Conservation (phyloP, 2,888 invertebrate genomes). For the Matsumyia berberina region DNA sequence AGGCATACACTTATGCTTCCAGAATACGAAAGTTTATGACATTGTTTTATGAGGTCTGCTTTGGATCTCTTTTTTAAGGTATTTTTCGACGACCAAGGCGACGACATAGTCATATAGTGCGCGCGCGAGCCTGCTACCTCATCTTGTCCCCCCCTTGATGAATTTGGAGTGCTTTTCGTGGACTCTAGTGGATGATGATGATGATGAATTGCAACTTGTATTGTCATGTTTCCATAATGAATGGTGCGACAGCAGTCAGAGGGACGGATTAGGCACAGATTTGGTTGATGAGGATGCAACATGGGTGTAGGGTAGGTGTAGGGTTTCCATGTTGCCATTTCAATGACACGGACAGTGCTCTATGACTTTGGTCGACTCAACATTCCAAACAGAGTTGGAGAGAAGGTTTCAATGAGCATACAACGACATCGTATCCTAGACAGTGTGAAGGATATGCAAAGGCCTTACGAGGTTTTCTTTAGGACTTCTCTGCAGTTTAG, state of each 20-base stretch:
- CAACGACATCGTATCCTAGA: too few relatives aligned
- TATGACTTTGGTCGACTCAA: too few relatives aligned
- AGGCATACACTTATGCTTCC: constrained; percentile 75
- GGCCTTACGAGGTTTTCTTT: too few relatives aligned
- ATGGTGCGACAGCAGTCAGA: constrained; percentile 5
- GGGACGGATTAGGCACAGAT: constrained; percentile 31
- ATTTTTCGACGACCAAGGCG: constrained; percentile 52
- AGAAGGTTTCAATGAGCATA: too few relatives aligned
- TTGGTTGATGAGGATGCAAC: constrained; percentile 1
- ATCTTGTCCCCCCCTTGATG: constrained; percentile 49
- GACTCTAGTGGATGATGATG: constrained; percentile 13
- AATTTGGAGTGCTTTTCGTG: constrained; percentile 44
- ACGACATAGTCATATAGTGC: constrained; percentile 51
- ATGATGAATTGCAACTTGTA: constrained; percentile 71
- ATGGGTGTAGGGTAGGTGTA: constrained; percentile 13
- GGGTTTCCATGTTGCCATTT: constrained; percentile 7
- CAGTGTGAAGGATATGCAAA: too few relatives aligned
- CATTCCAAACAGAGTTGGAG: too few relatives aligned
- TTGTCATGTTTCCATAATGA: constrained; percentile 64
- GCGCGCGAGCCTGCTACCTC: constrained; percentile 32
- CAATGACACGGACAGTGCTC: too few relatives aligned
- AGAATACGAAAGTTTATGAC: constrained; percentile 76
- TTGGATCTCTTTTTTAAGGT: constrained; percentile 61
- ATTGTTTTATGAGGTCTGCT: constrained; percentile 76
- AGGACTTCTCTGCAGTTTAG: too few relatives aligned